Percentiles rank a stretch among this genome's conserved stretches.
Conservation (phyloP, 2,888 invertebrate genomes). For the Thera obeliscata region DNA sequence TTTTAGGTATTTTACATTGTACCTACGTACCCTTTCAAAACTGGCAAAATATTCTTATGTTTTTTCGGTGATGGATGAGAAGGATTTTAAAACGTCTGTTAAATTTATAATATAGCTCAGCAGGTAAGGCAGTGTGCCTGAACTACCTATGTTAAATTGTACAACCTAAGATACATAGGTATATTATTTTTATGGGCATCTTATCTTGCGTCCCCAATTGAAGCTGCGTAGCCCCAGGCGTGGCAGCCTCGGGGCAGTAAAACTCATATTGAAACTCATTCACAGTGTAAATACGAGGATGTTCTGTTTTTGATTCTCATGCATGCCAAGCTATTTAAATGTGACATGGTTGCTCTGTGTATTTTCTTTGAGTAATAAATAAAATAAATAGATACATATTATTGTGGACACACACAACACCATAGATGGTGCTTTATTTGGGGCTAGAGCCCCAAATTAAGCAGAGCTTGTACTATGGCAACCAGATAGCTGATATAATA, state of each 20-base stretch:
- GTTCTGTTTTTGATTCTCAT: constrained; percentile 12
- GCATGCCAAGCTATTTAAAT: constrained; percentile 2
- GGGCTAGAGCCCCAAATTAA: no score
- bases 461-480: no score
- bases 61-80: not conserved
- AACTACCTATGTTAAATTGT: no score
- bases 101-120: not conserved
- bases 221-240: constrained; percentile 10
- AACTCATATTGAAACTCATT: constrained; percentile 27
- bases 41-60: no score
- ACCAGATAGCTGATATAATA: no score
- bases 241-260: constrained; percentile 18
- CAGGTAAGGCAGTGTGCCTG: not conserved
- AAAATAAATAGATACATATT: no score
- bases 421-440: no score
- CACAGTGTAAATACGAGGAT: constrained; percentile 24
- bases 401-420: no score
- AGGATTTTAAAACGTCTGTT: not conserved
- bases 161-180: not conserved
- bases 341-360: not conserved
- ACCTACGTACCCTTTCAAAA: no score
- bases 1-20: no score
- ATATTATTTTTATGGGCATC: constrained; percentile 30
- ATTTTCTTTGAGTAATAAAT: not conserved
- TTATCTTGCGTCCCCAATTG: constrained; percentile 28